phyloP scores from a whole-genome alignment of 2,797 vertebrate genomes.

The Poliocrania exsul region DNA sequence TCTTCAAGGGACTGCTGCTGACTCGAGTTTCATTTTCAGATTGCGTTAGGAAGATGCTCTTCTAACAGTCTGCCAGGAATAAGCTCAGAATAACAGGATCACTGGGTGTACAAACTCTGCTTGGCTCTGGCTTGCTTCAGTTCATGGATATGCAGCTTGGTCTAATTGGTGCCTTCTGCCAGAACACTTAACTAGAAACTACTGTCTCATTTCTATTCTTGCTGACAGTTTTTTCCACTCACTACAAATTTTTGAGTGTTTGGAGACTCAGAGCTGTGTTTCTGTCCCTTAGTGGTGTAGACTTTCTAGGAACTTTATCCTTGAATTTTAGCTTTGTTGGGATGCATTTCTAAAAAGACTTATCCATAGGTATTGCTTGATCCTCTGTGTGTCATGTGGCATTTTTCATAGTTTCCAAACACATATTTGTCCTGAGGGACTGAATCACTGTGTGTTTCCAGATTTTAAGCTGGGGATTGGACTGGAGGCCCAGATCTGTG shows the following conservation, averaged over 20 bases:
- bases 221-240: background rate
- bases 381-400: background rate
- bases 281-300: background rate
- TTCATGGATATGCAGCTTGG: background rate
- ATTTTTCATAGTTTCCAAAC: slow-evolving; percentile 41
- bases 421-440: background rate
- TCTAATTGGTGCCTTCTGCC: background rate
- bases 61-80: background rate
- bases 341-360: background rate
- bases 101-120: background rate
- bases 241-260: background rate
- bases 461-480: background rate
- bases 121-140: background rate
- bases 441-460: slow-evolving; percentile 27
- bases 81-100: background rate
- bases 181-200: background rate
- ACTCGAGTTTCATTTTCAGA: background rate
- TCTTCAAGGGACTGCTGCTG: background rate
- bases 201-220: background rate
- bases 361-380: background rate
- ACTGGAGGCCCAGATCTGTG: background rate
- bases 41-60: background rate
- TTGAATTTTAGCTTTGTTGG: background rate
- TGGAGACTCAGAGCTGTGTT: background rate
- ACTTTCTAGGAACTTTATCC: background rate